Evolutionary conservation across 2,888 invertebrate genomes (phyloP).

Genomic region (Eudemis profundana): DNA sequence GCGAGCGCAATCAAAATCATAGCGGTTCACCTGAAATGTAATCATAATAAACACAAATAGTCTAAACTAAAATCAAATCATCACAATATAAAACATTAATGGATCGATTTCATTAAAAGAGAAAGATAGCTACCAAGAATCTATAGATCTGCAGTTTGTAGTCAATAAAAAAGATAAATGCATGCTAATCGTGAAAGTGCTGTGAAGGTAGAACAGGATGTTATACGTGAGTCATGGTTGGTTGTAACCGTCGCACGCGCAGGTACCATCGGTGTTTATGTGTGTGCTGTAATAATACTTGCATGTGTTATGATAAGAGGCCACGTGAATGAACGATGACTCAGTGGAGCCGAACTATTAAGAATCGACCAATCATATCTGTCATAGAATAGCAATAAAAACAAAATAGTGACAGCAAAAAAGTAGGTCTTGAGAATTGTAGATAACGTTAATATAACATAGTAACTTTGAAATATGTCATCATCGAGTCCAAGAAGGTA

Average conservation of each 20-base stretch:
- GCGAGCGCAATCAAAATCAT: no score
- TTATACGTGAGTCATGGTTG: slow-evolving; percentile 67
- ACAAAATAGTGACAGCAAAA: slow-evolving; percentile 23
- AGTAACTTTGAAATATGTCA: slow-evolving; percentile 1
- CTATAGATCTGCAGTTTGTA: slow-evolving; percentile 20
- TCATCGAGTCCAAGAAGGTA: background rate
- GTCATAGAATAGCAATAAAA: slow-evolving; percentile 36
- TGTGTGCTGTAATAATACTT: slow-evolving; percentile 63
- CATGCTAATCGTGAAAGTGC: slow-evolving; percentile 71
- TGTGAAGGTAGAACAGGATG: slow-evolving; percentile 78
- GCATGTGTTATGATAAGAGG: slow-evolving; percentile 69
- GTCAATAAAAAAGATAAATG: slow-evolving; percentile 34
- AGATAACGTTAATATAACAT: background rate
- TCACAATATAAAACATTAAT: background rate
- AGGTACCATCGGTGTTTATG: slow-evolving; percentile 71
- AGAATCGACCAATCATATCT: slow-evolving; percentile 34
- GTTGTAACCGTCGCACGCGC: slow-evolving; percentile 75
- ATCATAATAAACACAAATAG: background rate
- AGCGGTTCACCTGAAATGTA: no score
- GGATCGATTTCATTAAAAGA: background rate
- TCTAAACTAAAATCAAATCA: background rate
- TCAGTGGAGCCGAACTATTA: slow-evolving; percentile 55
- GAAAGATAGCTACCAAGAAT: slow-evolving; percentile 17
- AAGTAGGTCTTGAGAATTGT: slow-evolving; percentile 12
- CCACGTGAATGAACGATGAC: slow-evolving; percentile 76